Base-by-base conservation (phyloP, 2,888 invertebrate species). In the Cynaeus angustus region DNA sequence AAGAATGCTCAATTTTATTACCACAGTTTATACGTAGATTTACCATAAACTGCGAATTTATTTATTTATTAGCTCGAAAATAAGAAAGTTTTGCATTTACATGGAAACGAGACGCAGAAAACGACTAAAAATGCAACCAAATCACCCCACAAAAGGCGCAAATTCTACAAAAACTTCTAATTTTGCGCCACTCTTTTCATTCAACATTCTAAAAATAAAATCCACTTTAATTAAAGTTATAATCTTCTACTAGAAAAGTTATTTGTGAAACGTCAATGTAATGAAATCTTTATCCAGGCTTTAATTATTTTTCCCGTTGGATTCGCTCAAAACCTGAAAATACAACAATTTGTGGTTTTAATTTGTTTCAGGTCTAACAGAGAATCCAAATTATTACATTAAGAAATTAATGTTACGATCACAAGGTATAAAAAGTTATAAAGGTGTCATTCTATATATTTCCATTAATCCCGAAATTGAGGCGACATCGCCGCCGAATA, bases 401-500 rank as follows among this genome's bases (percentile, higher is more conserved):
- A 21, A 21, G 21, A 21, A 21, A 21, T 21, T 21, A 21, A 21
- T 21, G 21, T 21, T 21, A 21, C 21, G 21, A 21, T 21, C 2
- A 21, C n/a, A n/a, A n/a, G n/a, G n/a, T n/a, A n/a, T n/a, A n/a
- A n/a, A n/a, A n/a, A n/a, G n/a, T 21, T 4, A 21, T 21, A 21
- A 21, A 21, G 21, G 7, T 10, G 13, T 10, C 30, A 30, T 16
- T 28, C 16, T 33, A 37, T 13, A 13, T 30, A 14, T 33, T 14
- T 10, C 53, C 33, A 30, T 30, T 53, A 37, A 53, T 14, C 53
- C 16, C 21, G 43, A 41, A 43, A 43, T 41, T 56, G 10, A 41
- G n/a, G n/a, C 56, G 26, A 10, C 56, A 41, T 26, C 21, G 56
- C 16, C 41, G 56, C 10, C 50, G 26, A 62, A 62, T 62, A 62